phyloP scores from a whole-genome alignment of 2,888 invertebrate genomes.

The Dolichomitus sp. region DNA sequence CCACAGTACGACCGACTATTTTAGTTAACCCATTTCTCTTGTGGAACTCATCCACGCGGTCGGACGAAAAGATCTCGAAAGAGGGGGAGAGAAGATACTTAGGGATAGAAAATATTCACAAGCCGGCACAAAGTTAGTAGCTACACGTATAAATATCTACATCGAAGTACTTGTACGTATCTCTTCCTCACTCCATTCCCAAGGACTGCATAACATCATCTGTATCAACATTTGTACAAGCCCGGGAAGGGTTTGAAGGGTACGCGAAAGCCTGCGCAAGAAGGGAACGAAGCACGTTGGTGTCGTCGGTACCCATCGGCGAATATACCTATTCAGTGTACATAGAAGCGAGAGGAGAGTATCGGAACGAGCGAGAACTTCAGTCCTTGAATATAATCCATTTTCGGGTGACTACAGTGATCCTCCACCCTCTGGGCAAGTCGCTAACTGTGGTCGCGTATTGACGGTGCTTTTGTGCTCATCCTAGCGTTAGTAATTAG shows the following conservation, averaged over 20 bases:
- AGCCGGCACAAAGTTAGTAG: neutral
- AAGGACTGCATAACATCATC: conserved; percentile 26
- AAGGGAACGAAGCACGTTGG: conserved; percentile 22
- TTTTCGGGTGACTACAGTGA: conserved; percentile 8
- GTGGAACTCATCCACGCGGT: conserved; percentile 38
- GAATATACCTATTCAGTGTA: conserved; percentile 34
- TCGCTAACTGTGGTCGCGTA: neutral
- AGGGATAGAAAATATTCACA: neutral
- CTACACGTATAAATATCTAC: neutral
- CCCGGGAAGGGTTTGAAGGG: neutral
- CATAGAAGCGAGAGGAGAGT: conserved; percentile 22
- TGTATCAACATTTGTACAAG: conserved; percentile 41
- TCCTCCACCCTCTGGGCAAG: conserved; percentile 51
- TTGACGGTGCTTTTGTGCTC: neutral
- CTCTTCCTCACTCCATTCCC: conserved; percentile 3
- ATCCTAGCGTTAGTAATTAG: conserved; percentile 2
- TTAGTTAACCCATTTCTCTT: conserved; percentile 44
- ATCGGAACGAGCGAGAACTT: neutral
- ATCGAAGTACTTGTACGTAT: neutral
- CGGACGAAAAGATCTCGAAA: conserved; percentile 4
- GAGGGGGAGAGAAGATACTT: neutral
- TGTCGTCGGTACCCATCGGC: conserved; percentile 1
- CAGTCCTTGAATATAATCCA: conserved; percentile 22
- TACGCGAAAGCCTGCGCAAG: neutral
- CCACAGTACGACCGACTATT: conserved; percentile 31